Conservation (phyloP, 2,113 vertebrate species). For the Suncus etruscus region DNA sequence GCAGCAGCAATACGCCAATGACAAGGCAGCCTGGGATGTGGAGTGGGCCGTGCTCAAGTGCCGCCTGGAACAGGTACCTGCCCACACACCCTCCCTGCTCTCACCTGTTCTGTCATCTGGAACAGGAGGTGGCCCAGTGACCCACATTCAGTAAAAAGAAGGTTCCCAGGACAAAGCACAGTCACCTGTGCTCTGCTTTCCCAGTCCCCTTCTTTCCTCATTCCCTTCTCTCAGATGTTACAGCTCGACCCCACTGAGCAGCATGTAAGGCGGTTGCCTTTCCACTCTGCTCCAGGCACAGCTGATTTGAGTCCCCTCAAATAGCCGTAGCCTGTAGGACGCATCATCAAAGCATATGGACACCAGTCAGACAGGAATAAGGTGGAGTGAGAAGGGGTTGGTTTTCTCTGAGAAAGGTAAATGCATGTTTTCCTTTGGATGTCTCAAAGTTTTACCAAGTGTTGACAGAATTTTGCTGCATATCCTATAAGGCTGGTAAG, state of each 20-base stretch:
- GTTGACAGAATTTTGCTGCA: neutral
- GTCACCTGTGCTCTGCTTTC: neutral
- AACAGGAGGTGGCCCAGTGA: neutral
- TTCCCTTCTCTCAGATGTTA: neutral
- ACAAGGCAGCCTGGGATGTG: conserved; percentile 96
- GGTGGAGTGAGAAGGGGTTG: neutral
- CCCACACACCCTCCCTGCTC: fast-evolving
- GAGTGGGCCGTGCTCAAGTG: conserved; percentile 93
- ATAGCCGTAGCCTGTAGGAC: neutral
- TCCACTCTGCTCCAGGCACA: neutral
- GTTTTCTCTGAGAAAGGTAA: neutral
- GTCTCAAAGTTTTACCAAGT: neutral
- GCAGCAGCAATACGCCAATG: conserved; percentile 93
- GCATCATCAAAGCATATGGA: neutral
- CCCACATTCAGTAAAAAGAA: neutral
- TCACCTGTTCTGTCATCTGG: fast-evolving
- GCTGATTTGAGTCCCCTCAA: neutral
- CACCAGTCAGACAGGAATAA: neutral
- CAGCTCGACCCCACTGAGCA: neutral
- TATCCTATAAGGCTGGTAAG: neutral
- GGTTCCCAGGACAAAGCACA: neutral
- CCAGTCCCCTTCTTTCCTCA: no score
- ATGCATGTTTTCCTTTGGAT: neutral
- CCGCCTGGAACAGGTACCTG: conserved; percentile 91
- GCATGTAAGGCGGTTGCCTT: fast-evolving